Evolutionary conservation across 2,888 invertebrate species (phyloP), one percentile per base, ranked within the genome.

Genomic region (Yponomeuta evonymella): DNA sequence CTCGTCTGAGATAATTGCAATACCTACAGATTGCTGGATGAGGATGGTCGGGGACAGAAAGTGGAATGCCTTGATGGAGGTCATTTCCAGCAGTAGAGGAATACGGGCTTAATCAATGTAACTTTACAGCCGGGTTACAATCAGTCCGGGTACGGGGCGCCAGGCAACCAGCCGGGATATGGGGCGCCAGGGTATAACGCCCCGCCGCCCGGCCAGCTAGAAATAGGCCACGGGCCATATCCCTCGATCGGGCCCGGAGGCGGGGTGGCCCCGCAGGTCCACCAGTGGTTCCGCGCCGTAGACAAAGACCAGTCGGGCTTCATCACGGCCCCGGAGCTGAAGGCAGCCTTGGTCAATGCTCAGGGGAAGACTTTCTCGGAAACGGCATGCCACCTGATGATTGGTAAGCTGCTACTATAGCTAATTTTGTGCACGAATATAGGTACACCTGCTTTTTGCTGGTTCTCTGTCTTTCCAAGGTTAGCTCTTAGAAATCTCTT

Each of bases 351-450:
- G 64, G 95, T 97, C 30, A 98, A 97, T 88, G 97, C 96, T 30
- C 96, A 97, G 85, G 97, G 97, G 15, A 94, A 96, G 76, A 94
- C 95, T 73, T 97, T 97, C 84, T 97, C 97, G 4, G 95, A 96
- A 77, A 94, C 94, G 72, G 96, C 97, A 10, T 98, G 97, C 83
- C 94, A 94, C 76, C 91, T 98, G 48, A 97, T 98, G 97, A 97
- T 98, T 76, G 95, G 95, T 95, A 86, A 81, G 84, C 8, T 12
- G 12, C 15, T 12, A 12, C 12, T 51, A 58, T 15, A 58, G 12
- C 15, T 43, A 5, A 43, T 43, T 43, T 5, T 43, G 8, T 43
- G 43, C 43, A 43, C 43, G 5, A 1, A 43, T 43, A 6, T 43
- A n/a, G n/a, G n/a, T n/a, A 5, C 5, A 8, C 9, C 43, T 6